Conservation (phyloP, 2,113 vertebrate genomes). For the Colossoma macropomum region DNA sequence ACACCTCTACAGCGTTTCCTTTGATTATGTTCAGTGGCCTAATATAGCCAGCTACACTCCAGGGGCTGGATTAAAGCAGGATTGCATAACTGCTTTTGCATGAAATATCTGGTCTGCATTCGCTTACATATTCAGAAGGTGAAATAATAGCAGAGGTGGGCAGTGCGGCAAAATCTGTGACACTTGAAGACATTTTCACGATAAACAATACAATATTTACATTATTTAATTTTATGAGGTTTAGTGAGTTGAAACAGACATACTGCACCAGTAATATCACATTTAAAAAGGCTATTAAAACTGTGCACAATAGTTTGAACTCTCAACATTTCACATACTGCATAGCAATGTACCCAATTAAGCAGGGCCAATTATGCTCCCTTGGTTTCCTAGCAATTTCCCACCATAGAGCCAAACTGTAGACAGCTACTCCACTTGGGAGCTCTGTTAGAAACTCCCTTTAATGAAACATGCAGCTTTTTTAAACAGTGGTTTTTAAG, state of each 20-base stretch:
- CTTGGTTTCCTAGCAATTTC: too few relatives aligned
- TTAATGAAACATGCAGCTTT: neutral
- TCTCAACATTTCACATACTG: neutral
- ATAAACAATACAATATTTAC: too few relatives aligned
- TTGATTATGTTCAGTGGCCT: neutral
- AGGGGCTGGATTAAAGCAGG: constrained; percentile 2
- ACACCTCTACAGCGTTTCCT: constrained; percentile 15
- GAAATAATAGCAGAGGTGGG: neutral
- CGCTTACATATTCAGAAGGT: neutral
- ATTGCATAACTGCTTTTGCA: neutral
- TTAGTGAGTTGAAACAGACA: too few relatives aligned
- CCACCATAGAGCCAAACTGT: neutral
- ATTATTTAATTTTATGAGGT: too few relatives aligned
- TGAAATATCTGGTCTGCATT: neutral
- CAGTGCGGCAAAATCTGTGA: neutral
- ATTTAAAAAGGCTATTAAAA: neutral
- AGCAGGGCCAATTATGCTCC: neutral
- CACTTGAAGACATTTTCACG: too few relatives aligned
- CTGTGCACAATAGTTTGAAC: neutral
- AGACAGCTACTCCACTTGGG: neutral
- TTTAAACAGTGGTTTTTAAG: too few relatives aligned
- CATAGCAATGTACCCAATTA: neutral
- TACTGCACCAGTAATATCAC: too few relatives aligned
- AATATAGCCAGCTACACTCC: constrained; percentile 3
- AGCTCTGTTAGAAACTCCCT: too few relatives aligned